Evolutionary conservation across 2,888 invertebrate genomes (phyloP).

Genomic region (Hedya salicella): DNA sequence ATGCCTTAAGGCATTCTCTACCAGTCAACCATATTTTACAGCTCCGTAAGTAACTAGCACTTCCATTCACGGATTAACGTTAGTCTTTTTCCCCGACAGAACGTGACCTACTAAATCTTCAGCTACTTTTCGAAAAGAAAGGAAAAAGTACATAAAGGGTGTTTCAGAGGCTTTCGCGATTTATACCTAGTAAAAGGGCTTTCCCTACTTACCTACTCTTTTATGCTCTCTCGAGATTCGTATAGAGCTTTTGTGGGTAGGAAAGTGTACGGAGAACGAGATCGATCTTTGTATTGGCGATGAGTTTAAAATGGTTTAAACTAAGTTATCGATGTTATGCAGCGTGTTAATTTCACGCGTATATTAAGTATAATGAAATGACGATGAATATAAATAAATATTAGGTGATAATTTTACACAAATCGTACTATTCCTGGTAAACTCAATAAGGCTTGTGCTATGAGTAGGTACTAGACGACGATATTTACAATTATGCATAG

Average conservation of each 20-base stretch:
- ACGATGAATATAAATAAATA: no score
- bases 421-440: no score
- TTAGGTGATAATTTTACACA: no score
- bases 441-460: no score
- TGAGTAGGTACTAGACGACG: no score
- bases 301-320: neutral
- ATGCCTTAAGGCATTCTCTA: no score
- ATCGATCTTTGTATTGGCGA: slow-evolving; percentile 8
- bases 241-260: slow-evolving; percentile 14
- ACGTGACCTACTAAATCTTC: slow-evolving; percentile 41
- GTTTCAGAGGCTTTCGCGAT: slow-evolving; percentile 38
- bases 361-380: no score
- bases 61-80: slow-evolving; percentile 29
- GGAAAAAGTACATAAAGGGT: slow-evolving; percentile 35
- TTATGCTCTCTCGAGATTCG: slow-evolving; percentile 35
- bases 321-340: no score
- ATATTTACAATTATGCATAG: no score
- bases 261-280: slow-evolving; percentile 8
- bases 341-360: no score
- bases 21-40: no score
- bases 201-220: slow-evolving; percentile 37
- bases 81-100: slow-evolving; percentile 22
- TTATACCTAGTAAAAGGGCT: slow-evolving; percentile 38
- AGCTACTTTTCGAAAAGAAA: slow-evolving; percentile 39
- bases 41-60: slow-evolving; percentile 24